These are phyloP conservation scores for Neostethus bicornis DNA, from an alignment of 2,797 vertebrate genomes.

Conservation along the genomic window DNA sequence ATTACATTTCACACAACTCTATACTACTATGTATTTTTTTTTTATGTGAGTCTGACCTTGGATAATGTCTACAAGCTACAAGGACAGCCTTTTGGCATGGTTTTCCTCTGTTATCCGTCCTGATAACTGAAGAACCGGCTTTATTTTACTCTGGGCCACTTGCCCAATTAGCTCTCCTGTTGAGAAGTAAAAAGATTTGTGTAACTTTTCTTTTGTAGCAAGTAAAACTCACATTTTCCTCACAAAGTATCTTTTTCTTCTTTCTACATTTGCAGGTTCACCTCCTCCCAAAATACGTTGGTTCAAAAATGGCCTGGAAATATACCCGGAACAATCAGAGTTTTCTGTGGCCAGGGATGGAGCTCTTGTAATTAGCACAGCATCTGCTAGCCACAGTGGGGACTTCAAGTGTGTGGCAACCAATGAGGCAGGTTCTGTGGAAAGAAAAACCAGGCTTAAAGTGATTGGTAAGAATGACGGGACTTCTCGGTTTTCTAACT, in stretches of 20 bases:
- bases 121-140: conserved; percentile 62
- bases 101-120: conserved; percentile 42
- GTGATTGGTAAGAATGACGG: conserved; percentile 79
- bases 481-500: not conserved
- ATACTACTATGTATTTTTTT: conserved; percentile 29
- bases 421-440: conserved; percentile 85
- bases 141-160: conserved; percentile 54
- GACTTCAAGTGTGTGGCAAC: conserved; percentile 87
- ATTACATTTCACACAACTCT: conserved; percentile 28
- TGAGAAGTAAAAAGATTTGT: conserved; percentile 45
- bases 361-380: conserved; percentile 81
- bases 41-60: conserved; percentile 57
- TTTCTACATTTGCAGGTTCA: conserved; percentile 57
- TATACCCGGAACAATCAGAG: conserved; percentile 71
- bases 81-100: conserved; percentile 57
- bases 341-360: conserved; percentile 77
- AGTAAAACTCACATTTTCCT: conserved; percentile 46
- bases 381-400: conserved; percentile 81
- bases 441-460: conserved; percentile 84
- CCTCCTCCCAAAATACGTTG: conserved; percentile 82
- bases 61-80: conserved; percentile 34
- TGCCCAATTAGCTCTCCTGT: conserved; percentile 46
- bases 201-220: conserved; percentile 56
- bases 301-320: conserved; percentile 85
- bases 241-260: conserved; percentile 13